Conservation (phyloP, 2,888 invertebrate species). For the Psococerastis gibbosa region DNA sequence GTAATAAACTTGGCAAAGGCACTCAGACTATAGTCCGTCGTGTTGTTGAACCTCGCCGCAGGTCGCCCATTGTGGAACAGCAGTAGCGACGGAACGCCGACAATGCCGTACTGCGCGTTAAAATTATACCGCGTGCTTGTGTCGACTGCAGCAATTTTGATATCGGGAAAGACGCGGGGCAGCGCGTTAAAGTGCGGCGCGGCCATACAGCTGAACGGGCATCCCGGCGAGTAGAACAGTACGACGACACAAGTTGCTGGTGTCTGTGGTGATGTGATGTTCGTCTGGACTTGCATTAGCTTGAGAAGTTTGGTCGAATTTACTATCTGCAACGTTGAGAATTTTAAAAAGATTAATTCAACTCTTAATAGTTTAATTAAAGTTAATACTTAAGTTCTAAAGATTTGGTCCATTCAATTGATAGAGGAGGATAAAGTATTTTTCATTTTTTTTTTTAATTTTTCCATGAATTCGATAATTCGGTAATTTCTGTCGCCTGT, state of each 20-base stretch:
- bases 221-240: constrained; percentile 76
- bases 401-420: too few relatives aligned
- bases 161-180: constrained; percentile 65
- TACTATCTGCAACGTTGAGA: too few relatives aligned
- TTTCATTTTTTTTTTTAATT: too few relatives aligned
- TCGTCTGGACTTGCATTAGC: constrained; percentile 18
- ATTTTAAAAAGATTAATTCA: too few relatives aligned
- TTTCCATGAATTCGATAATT: too few relatives aligned
- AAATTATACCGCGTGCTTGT: constrained; percentile 63
- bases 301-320: constrained; percentile 19
- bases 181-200: constrained; percentile 83
- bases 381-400: too few relatives aligned
- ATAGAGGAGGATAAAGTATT: too few relatives aligned
- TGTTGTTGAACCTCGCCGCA: constrained; percentile 62
- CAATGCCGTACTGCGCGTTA: constrained; percentile 79
- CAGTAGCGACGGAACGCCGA: constrained; percentile 74
- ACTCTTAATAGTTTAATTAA: too few relatives aligned
- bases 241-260: constrained; percentile 54
- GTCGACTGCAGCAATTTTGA: constrained; percentile 80
- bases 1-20: constrained; percentile 60
- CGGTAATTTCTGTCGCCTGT: too few relatives aligned
- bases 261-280: constrained; percentile 18
- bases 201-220: constrained; percentile 75
- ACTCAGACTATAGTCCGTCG: constrained; percentile 57
- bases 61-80: constrained; percentile 78